phyloP scores from a whole-genome alignment of 2,888 invertebrate species.

The Mayetiola destructor region DNA sequence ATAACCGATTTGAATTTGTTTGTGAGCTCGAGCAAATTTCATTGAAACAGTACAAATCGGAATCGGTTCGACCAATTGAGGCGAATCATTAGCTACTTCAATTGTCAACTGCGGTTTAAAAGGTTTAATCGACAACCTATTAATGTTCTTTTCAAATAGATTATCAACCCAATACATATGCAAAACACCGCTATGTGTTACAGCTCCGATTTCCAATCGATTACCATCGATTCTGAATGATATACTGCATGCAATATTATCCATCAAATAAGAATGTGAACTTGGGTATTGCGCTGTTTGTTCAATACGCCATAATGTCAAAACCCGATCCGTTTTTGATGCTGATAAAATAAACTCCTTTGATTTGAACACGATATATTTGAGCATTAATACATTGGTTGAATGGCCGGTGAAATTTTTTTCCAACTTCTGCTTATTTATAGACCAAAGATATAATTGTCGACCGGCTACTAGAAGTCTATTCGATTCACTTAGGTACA shows the following conservation, averaged over 20 bases:
- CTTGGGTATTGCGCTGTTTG: conserved; percentile 35
- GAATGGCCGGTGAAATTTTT: conserved; percentile 51
- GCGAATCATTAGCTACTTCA: conserved; percentile 43
- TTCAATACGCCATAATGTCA: conserved; percentile 32
- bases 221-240: conserved; percentile 31
- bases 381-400: conserved; percentile 39
- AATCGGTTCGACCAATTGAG: conserved; percentile 39
- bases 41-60: conserved; percentile 38
- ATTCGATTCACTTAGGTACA: conserved; percentile 28
- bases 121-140: conserved; percentile 39
- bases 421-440: conserved; percentile 42
- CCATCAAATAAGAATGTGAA: conserved; percentile 48
- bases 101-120: conserved; percentile 48
- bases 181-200: conserved; percentile 61
- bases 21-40: conserved; percentile 26
- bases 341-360: conserved; percentile 29
- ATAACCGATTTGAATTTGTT: conserved; percentile 41
- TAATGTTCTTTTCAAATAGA: not conserved
- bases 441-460: conserved; percentile 40
- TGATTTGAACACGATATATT: conserved; percentile 24
- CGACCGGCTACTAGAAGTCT: conserved; percentile 28
- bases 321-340: conserved; percentile 31
- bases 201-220: conserved; percentile 35
- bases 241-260: conserved; percentile 45
- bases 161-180: conserved; percentile 66